Base-by-base conservation (phyloP, 2,888 invertebrate species). In the Scaptomyza reducta region DNA sequence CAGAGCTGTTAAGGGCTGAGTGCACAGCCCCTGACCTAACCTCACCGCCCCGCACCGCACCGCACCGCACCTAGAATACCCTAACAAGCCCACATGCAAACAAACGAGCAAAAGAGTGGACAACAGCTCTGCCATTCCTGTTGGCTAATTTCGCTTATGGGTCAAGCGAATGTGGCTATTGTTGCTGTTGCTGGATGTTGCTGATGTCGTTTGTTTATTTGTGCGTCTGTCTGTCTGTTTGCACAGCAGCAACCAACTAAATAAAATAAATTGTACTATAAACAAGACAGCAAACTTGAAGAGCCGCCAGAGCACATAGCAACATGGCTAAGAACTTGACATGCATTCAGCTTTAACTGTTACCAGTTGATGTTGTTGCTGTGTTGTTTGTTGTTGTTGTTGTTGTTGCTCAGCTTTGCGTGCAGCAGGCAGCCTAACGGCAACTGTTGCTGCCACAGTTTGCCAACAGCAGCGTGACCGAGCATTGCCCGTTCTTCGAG, bases 131-230 rank as follows among this genome's bases (percentile, higher is more conserved):
- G 65, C 71, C 71, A 70, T 79, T 85, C 85, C 86, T 77, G 85
- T 85, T 87, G 85, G 79, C 82, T 80, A 87, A 87, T 87, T 80
- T 77, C 70, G 76, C 77, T 85, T 83, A 79, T 85, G 47, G 87
- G 87, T 87, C 87, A 84, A 75, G 78, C 82, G 74, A 66, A 74
- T 77, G 51, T 70, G 64, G 33, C 38, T 63, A 14, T 50, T 46
- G 29, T 64, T 55, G 29, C 59, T 55, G 27, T 31, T 72, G 69
- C 41, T 58, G 57, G 51, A 47, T 58, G 67, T 40, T 50, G 66
- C 41, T 38, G 33, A 45, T 55, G 41, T 33, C 11, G 40, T 59
- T 70, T 73, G 67, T 67, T 62, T 41, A 71, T 54, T 38, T 62
- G 58, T 45, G 7, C 62, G 58, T 38, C 14, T 38, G 14, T 14